Conservation (phyloP, 2,113 vertebrate species). For the Nothoprocta pentlandii region DNA sequence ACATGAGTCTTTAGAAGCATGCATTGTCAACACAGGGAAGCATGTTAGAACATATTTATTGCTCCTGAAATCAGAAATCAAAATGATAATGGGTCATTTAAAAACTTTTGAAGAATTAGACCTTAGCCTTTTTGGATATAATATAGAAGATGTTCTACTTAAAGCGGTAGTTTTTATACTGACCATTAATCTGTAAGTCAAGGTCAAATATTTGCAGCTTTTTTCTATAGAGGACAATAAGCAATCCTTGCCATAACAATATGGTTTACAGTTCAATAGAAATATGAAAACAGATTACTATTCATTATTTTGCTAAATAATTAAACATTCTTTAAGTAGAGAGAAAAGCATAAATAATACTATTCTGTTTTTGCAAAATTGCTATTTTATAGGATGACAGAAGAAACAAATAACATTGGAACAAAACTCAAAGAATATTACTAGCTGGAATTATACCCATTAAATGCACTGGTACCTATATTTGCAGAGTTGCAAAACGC, state of each 20-base stretch:
- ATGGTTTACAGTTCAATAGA: background rate
- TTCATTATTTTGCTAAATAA: conserved; percentile 35
- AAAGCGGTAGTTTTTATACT: background rate
- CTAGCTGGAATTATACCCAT: background rate
- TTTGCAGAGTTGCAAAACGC: background rate
- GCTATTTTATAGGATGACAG: too few species aligned
- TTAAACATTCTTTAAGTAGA: background rate
- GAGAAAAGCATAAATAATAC: background rate
- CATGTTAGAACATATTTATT: background rate
- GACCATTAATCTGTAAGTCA: background rate
- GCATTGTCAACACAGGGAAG: background rate
- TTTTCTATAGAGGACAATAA: background rate
- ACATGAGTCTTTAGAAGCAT: background rate
- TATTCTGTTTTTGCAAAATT: background rate
- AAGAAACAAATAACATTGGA: background rate
- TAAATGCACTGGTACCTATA: background rate
- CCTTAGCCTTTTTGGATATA: background rate
- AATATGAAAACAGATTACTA: conserved; percentile 7
- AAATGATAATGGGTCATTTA: background rate
- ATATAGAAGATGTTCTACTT: background rate
- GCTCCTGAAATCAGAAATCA: background rate
- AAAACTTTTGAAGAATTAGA: background rate
- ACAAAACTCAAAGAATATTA: background rate
- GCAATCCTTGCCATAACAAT: background rate
- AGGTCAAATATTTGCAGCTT: conserved; percentile 37